Evolutionary conservation across 2,797 vertebrate species (phyloP), one percentile per base, ranked within the genome.

Genomic region (Dicrostonyx torquatus): DNA sequence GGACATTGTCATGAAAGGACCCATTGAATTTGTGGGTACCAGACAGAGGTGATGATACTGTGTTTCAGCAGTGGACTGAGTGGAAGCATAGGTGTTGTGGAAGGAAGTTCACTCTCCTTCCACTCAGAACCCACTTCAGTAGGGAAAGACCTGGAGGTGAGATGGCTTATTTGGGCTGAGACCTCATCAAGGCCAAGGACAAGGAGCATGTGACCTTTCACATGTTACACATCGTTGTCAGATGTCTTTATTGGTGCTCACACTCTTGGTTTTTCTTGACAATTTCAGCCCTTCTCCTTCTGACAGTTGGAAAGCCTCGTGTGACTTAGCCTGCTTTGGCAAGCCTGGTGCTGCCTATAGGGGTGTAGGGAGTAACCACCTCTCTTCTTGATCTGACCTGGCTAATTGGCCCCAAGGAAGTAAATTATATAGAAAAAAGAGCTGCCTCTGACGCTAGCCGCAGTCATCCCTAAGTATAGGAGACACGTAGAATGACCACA

Each of bases 381-480:
- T 87, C 85, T 93, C 94, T 95, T 97, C 95, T 95, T 97, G 95
- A 96, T 96, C 97, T 94, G 92, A 91, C 95, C 78, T 50, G 3
- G 86, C 95, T 98, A 97, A 98, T 96, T 98, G 91, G 60, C 95
- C 79, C 90, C 40, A 40, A 78, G 86, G 93, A 96, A 94, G 70
- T 94, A 93, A 92, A 66, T 97, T 97, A 97, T 93, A 87, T 92
- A 91, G 94, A 82, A 91, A 95, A 91, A 86, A 90, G 88, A 92
- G 86, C 92, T n/a, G 29, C 75, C 89, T 92, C 45, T 87, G 91
- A 88, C 60, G 15, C 82, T 68, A 20, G 90, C 86, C 79, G 55
- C 83, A 80, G 95, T 55, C 60, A 90, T 77, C 93, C 93, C 75
- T 87, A 76, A 84, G 92, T 82, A 22, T 14, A 83, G 80, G 84